A percentile compares a stretch with the other conserved stretches of the same genome.
These are phyloP conservation scores for Callipepla squamata DNA, from an alignment of 2,113 vertebrate species.

Conservation along the genomic window DNA sequence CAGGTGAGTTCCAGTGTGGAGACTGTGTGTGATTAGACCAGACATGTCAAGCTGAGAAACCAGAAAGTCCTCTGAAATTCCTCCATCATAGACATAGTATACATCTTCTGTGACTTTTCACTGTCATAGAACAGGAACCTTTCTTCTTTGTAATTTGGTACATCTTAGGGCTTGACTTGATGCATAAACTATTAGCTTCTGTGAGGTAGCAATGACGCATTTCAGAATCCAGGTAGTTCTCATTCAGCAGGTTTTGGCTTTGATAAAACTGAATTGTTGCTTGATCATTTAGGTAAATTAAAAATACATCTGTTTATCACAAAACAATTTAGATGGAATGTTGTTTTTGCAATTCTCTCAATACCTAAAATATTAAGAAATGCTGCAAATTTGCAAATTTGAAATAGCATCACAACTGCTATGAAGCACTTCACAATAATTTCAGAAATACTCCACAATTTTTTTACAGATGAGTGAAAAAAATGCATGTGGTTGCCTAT, in stretches of 20 bases:
- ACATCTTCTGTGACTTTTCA: accelerated
- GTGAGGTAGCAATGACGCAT: background rate
- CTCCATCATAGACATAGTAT: background rate
- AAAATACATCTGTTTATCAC: background rate
- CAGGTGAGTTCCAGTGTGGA: background rate
- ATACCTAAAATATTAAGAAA: background rate
- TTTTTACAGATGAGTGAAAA: background rate
- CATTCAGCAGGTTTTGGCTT: background rate
- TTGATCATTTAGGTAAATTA: background rate
- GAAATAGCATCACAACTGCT: background rate
- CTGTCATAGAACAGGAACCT: background rate
- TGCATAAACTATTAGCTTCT: background rate
- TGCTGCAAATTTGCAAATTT: background rate
- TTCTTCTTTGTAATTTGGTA: background rate
- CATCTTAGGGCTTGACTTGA: accelerated
- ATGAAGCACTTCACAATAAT: background rate
- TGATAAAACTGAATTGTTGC: background rate
- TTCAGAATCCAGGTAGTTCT: background rate
- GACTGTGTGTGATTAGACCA: background rate
- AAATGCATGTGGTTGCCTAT: background rate
- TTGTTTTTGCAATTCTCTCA: background rate
- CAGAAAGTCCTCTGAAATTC: background rate
- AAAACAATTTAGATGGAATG: background rate
- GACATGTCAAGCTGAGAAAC: background rate
- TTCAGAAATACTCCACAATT: background rate